Evolutionary conservation across 2,888 invertebrate genomes (phyloP), one percentile per base, ranked within the genome.

Genomic region (Acronicta aceris): DNA sequence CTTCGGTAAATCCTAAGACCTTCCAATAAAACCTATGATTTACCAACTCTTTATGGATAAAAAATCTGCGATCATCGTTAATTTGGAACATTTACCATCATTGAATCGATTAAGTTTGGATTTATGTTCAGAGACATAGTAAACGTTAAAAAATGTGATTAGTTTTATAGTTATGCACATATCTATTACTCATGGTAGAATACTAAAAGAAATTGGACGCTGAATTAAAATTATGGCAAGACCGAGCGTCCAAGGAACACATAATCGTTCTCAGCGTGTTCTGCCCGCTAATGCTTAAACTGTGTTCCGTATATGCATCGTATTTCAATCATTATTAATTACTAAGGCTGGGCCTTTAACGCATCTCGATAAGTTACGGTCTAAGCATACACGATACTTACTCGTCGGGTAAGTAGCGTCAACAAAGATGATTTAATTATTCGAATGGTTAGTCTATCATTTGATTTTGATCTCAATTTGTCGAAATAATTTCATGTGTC

Each of bases 311-410:
- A 66, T 61, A 72, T 78, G 78, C 78, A 77, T 65, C 75, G 80
- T 74, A 74, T 74, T 79, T 76, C 78, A 76, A 76, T 79, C 78
- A 79, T 80, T 79, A 80, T 79, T 79, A 79, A 79, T 79, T 80
- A 80, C 74, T 71, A 49, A 65, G 67, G 65, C 70, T 48, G 62
- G 65, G 79, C 78, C 78, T 76, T 75, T 79, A 79, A 79, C 80
- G 74, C 78, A 78, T 76, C 78, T 71, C 76, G 76, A 79, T 79
- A 80, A 80, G 78, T 79, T 79, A 74, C 76, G 66, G 78, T 76
- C 67, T 78, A 68, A 79, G 69, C 70, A 70, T 66, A 71, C 67
- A 66, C 71, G 71, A 67, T 75, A 75, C 78, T 79, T 62, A 66
- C 59, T 59, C 65, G 47, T 61, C 27, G 50, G 47, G 60, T 59